Evolutionary conservation across 2,797 vertebrate genomes (phyloP).

Genomic region (Cyprinella venusta): DNA sequence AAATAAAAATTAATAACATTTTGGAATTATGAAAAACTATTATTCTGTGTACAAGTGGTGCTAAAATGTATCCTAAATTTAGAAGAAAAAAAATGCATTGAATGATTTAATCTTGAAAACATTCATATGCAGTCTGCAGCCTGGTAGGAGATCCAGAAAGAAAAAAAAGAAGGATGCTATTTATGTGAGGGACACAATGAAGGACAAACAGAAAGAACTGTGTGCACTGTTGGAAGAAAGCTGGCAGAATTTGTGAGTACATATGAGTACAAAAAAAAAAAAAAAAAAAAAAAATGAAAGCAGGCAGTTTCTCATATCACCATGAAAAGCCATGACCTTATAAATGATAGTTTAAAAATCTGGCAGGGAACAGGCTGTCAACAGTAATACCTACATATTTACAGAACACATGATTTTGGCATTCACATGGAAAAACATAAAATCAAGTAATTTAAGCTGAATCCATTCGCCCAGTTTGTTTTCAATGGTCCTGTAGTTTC

Average conservation of each 20-base stretch:
- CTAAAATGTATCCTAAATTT: background rate
- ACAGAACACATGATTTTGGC: slow-evolving; percentile 12
- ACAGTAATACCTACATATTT: slow-evolving; percentile 14
- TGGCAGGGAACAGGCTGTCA: slow-evolving; percentile 11
- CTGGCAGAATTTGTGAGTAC: background rate
- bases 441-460: slow-evolving; percentile 18
- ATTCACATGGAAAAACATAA: slow-evolving; percentile 10
- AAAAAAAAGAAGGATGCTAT: background rate
- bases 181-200: background rate
- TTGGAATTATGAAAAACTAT: background rate
- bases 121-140: background rate
- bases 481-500: slow-evolving; percentile 27
- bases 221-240: background rate
- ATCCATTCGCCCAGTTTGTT: slow-evolving; percentile 34
- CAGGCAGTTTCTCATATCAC: slow-evolving; percentile 6
- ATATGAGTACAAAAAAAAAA: background rate
- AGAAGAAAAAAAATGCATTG: no score
- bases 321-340: slow-evolving; percentile 24
- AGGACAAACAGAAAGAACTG: background rate
- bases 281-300: background rate
- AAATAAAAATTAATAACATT: background rate
- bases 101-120: background rate
- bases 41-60: background rate
- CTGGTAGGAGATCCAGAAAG: background rate
- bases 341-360: slow-evolving; percentile 13